Percentiles rank a stretch among this genome's conserved stretches.
Evolutionary conservation across 2,888 invertebrate species (phyloP).

Genomic region (Philaethria dido): DNA sequence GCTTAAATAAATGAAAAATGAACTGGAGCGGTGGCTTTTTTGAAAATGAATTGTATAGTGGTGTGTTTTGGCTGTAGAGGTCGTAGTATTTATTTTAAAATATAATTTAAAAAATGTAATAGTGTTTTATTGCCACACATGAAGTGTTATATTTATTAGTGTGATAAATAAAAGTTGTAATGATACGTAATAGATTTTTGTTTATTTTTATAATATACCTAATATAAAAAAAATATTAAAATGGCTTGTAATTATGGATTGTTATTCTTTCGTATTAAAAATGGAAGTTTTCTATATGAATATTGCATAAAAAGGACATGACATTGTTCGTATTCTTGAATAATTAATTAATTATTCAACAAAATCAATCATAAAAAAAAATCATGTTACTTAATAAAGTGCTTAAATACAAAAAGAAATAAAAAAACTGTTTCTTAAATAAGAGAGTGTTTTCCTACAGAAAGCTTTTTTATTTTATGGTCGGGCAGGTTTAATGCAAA

Average conservation of each 20-base stretch:
- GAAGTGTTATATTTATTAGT: not conserved
- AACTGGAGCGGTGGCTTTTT: not conserved
- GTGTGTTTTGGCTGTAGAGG: not conserved
- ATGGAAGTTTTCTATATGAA: too few species aligned
- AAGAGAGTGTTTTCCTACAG: not conserved
- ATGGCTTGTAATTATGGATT: too few species aligned
- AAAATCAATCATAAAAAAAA: not conserved
- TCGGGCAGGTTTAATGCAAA: constrained; percentile 14
- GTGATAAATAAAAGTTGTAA: not conserved
- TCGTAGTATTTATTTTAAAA: too few species aligned
- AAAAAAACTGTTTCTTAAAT: not conserved
- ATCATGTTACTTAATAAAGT: not conserved
- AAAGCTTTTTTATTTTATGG: not conserved
- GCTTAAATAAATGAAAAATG: not conserved
- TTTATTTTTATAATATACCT: too few species aligned
- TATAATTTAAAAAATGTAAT: too few species aligned
- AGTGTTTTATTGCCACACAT: too few species aligned
- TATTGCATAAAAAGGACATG: too few species aligned
- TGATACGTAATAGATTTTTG: too few species aligned
- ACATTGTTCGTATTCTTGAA: too few species aligned
- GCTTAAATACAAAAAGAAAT: not conserved
- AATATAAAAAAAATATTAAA: too few species aligned
- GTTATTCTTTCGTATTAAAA: too few species aligned
- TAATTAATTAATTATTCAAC: too few species aligned
- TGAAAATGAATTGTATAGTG: not conserved